Evolutionary conservation across 2,113 vertebrate species (phyloP).

Genomic region (Albula glossodonta): DNA sequence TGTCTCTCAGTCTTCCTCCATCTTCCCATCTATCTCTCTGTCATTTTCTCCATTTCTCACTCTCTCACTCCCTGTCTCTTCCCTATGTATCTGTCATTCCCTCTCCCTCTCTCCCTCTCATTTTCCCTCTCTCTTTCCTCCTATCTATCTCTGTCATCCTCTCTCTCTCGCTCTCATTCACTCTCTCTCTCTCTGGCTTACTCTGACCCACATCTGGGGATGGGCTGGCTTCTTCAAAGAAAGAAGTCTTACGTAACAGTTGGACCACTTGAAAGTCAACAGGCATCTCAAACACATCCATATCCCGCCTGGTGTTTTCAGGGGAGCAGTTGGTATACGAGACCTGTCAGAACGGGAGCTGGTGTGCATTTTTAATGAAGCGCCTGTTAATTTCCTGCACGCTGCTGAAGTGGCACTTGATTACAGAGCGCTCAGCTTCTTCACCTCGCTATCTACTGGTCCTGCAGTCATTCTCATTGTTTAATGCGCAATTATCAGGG

Average conservation of each 20-base stretch:
- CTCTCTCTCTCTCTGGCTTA: not conserved
- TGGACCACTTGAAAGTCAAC: not conserved
- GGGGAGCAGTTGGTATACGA: constrained; percentile 9
- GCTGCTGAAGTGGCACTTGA: constrained; percentile 39
- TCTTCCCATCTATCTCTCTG: not conserved
- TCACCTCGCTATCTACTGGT: constrained; percentile 14
- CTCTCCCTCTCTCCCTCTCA: not conserved
- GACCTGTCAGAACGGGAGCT: constrained; percentile 10
- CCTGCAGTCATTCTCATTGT: constrained; percentile 10
- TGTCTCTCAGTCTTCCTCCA: not conserved
- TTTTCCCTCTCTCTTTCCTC: no score
- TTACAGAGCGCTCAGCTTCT: constrained; percentile 25
- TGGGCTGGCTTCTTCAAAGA: not conserved
- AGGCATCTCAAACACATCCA: not conserved
- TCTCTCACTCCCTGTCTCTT: no score
- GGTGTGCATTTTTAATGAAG: constrained; percentile 9
- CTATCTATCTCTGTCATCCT: not conserved
- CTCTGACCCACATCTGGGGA: not conserved
- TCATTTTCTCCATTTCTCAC: not conserved
- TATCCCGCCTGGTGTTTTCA: constrained; percentile 7
- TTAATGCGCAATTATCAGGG: constrained; percentile 37
- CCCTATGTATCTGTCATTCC: no score
- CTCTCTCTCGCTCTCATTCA: not conserved
- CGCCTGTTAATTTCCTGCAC: constrained; percentile 10
- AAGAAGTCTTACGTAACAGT: not conserved